phyloP scores from a whole-genome alignment of 2,797 vertebrate species.

The Brotula barbata region DNA sequence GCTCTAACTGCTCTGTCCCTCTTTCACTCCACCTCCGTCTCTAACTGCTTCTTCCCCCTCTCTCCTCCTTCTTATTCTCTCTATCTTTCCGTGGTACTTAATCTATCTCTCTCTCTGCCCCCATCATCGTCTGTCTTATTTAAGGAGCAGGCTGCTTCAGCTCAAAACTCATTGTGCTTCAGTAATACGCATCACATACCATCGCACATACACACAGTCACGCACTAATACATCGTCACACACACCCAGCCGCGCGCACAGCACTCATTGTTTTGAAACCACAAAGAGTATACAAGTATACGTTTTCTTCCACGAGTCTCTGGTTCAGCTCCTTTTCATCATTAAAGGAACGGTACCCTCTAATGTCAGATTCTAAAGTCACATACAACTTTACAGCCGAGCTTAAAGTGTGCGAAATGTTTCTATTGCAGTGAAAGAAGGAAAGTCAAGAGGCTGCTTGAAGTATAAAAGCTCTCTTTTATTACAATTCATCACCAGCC shows the following conservation, averaged over 20 bases:
- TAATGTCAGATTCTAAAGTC: constrained; percentile 38
- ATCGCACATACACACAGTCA: constrained; percentile 48
- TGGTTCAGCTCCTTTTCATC: constrained; percentile 19
- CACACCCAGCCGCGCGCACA: constrained; percentile 29
- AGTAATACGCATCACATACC: constrained; percentile 52
- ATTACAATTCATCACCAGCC: constrained; percentile 47
- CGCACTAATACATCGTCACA: constrained; percentile 45
- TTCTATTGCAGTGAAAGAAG: constrained; percentile 24
- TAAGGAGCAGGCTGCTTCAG: constrained; percentile 65
- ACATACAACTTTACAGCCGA: constrained; percentile 30
- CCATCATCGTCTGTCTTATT: constrained; percentile 55
- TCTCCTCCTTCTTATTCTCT: not conserved
- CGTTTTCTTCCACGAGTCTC: constrained; percentile 9
- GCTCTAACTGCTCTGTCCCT: not conserved
- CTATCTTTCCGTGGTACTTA: constrained; percentile 16
- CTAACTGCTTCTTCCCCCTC: not conserved
- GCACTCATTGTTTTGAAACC: not conserved
- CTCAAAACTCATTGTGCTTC: constrained; percentile 63
- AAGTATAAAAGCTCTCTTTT: constrained; percentile 40
- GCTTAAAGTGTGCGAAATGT: constrained; percentile 19
- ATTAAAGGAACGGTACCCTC: constrained; percentile 6
- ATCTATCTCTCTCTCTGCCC: constrained; percentile 6
- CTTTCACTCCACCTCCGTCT: constrained; percentile 21
- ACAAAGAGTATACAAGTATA: not conserved
- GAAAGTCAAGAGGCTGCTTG: constrained; percentile 43